Conservation (phyloP, 2,888 invertebrate species). For the Aphodius granarius region DNA sequence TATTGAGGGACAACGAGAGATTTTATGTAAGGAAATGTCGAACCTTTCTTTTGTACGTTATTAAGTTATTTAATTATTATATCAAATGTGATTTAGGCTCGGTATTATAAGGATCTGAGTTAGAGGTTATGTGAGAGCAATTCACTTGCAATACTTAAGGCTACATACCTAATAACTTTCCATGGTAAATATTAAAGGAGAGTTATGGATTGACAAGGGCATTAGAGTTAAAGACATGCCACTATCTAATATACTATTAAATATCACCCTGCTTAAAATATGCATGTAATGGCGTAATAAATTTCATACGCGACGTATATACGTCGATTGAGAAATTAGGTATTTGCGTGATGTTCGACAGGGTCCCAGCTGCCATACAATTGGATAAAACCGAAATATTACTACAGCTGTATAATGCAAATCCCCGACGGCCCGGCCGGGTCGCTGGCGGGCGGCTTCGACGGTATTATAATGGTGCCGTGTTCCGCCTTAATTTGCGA, state of each 20-base stretch:
- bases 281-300: background rate
- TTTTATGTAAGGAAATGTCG: no score
- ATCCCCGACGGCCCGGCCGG: background rate
- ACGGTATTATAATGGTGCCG: background rate
- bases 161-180: no score
- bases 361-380: background rate
- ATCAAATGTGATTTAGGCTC: no score
- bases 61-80: no score
- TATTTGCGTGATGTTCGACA: background rate
- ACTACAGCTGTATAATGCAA: background rate
- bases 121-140: no score
- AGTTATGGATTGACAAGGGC: background rate
- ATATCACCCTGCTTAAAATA: background rate
- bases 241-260: background rate
- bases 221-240: background rate
- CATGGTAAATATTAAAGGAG: background rate
- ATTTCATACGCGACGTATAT: background rate
- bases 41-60: no score
- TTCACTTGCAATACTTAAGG: no score
- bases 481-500: background rate
- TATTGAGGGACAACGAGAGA: no score
- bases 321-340: background rate
- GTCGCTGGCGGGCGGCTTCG: no score
- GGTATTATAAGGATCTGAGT: no score
- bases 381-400: background rate